Evolutionary conservation across 2,888 invertebrate species (phyloP), one percentile per base, ranked within the genome.

Genomic region (Campopleginae sp.): DNA sequence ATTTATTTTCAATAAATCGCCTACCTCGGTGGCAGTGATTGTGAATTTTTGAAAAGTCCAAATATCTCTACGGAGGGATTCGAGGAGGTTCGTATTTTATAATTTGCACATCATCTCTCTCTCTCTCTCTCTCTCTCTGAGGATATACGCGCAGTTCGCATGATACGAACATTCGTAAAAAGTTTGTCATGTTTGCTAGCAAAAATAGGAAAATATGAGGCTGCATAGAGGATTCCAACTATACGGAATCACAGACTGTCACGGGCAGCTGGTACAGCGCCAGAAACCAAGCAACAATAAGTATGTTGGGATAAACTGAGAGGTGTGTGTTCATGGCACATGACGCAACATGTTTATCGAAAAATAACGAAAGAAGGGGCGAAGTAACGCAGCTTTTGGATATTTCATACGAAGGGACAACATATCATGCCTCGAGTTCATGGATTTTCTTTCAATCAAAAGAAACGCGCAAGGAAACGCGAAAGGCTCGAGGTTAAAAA

Each of bases 231-330:
- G 58, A 72, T 54, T 27, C 54, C 31, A 66, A 66, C 72, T 58
- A 33, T 54, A 19, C 0, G 48, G 61, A 14, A 82, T 72, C 44
- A 33, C 58, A 31, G 6, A 68, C 58, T 82, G 77, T 54, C 65
- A 71, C 48, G 66, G 72, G 66, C 82, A 82, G 77, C 38, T 78
- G 71, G 82, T 44, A 23, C 54, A 72, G 65, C 77, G 66, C 46
- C 70, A 48, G 70, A 46, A 42, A 14, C 23, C 33, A 58, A 14
- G 54, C 27, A 44, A 31, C 46, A 33, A 54, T 23, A 58, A 77
- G 58, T 46, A 44, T 33, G 33, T 42, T 58, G 23, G 42, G 1
- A 58, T 23, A 1, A 58, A 23, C 58, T 58, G 27, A 58, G 23
- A 72, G 14, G 17, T 54, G 14, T 77, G 77, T 65, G 65, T 77